Conservation (phyloP, 2,888 invertebrate species). For the Drosophila borealis region DNA sequence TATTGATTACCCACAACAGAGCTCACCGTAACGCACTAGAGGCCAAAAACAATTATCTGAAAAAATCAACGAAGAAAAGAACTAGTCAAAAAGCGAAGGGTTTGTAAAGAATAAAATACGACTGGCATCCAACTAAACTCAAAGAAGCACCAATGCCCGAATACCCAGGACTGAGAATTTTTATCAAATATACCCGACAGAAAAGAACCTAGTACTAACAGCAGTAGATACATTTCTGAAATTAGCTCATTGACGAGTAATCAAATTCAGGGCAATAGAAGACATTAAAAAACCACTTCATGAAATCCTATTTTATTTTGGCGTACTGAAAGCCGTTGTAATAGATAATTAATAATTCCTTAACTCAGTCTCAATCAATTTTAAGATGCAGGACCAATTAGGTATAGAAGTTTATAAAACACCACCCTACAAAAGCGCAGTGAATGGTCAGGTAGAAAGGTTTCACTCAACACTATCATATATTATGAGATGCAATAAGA, state of each 20-base stretch:
- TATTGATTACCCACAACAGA: constrained; percentile 18
- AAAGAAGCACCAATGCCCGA: constrained; percentile 10
- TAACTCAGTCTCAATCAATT: not conserved
- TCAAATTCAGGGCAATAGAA: constrained; percentile 7
- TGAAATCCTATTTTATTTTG: constrained; percentile 3
- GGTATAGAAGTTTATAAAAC: not conserved
- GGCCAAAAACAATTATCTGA: constrained; percentile 33
- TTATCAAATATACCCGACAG: too few relatives aligned
- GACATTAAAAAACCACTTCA: not conserved
- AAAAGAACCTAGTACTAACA: not conserved
- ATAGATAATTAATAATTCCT: constrained; percentile 1
- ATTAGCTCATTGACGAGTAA: too few relatives aligned
- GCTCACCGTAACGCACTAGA: constrained; percentile 33
- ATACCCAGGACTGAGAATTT: too few relatives aligned
- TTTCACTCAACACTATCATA: too few relatives aligned
- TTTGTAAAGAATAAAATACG: constrained; percentile 22
- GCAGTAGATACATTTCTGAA: not conserved
- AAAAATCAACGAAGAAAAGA: constrained; percentile 24
- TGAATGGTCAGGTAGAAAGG: too few relatives aligned
- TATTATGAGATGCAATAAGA: too few relatives aligned
- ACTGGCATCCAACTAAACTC: constrained; percentile 31
- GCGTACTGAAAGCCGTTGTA: not conserved
- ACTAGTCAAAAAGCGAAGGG: constrained; percentile 30
- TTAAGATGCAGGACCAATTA: not conserved
- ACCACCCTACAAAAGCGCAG: too few relatives aligned